phyloP scores from a whole-genome alignment of 2,113 vertebrate species.

The Sorex fumeus region DNA sequence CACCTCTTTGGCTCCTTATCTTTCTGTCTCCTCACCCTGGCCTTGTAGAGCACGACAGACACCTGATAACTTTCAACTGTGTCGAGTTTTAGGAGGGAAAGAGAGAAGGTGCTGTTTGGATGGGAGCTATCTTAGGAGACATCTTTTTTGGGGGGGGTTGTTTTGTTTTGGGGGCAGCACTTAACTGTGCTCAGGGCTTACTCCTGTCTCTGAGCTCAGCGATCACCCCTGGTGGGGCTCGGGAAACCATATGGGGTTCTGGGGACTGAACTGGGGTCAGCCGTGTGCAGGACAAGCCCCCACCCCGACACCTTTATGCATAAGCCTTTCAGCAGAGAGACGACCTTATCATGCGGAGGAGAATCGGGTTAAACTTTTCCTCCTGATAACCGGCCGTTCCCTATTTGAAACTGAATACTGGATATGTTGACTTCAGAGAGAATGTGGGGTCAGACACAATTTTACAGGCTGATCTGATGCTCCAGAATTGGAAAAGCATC shows the following conservation, averaged over 20 bases:
- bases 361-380: slow-evolving; percentile 28
- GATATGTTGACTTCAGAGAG: background rate
- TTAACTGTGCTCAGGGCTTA: no score
- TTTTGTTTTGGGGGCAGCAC: no score
- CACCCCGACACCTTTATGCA: background rate
- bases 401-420: slow-evolving; percentile 54
- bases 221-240: no score
- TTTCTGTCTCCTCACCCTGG: slow-evolving; percentile 41
- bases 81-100: background rate
- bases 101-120: background rate
- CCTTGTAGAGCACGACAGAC: background rate
- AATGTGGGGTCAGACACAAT: background rate
- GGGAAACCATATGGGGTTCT: no score
- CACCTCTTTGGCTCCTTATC: background rate
- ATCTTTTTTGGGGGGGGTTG: background rate
- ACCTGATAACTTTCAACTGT: background rate
- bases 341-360: slow-evolving; percentile 34
- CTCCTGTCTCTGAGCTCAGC: no score
- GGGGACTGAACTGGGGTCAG: no score
- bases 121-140: background rate
- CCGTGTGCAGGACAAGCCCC: no score
- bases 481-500: slow-evolving; percentile 45
- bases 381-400: slow-evolving; percentile 29
- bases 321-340: slow-evolving; percentile 8
- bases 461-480: slow-evolving; percentile 13